Conservation (phyloP, 2,888 invertebrate genomes). For the Lithosia quadra region DNA sequence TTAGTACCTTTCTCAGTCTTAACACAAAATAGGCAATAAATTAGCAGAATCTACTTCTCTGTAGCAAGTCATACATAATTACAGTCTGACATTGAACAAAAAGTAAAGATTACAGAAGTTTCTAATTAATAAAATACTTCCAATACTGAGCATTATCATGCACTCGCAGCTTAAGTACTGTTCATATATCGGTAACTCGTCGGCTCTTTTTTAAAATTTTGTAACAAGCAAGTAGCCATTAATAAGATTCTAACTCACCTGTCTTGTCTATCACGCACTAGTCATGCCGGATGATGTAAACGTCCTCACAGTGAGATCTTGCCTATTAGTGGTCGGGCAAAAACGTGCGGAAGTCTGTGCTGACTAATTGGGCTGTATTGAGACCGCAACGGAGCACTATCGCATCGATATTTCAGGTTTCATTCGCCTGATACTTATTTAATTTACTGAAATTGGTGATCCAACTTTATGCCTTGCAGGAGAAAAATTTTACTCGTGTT, state of each 20-base stretch:
- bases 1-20: not conserved
- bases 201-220: not conserved
- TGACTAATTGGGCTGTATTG: constrained; percentile 82
- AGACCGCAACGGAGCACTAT: constrained; percentile 67
- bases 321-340: constrained; percentile 81
- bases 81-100: not conserved
- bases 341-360: constrained; percentile 82
- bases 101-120: not conserved
- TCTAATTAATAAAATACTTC: not conserved
- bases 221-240: not conserved
- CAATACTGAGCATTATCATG: not conserved
- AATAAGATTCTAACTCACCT: not conserved
- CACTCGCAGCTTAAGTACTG: not conserved
- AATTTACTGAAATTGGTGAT: constrained; percentile 51
- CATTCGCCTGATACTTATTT: constrained; percentile 48
- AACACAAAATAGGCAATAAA: not conserved
- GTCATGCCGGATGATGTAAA: constrained; percentile 58
- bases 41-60: not conserved
- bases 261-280: constrained; percentile 29
- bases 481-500: not conserved
- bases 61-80: not conserved
- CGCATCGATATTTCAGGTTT: constrained; percentile 66
- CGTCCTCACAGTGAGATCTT: constrained; percentile 67
- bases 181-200: not conserved
- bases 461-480: constrained; percentile 32